These are phyloP conservation scores for Drosophila formosana DNA, from an alignment of 2,888 invertebrate species.

Conservation along the genomic window DNA sequence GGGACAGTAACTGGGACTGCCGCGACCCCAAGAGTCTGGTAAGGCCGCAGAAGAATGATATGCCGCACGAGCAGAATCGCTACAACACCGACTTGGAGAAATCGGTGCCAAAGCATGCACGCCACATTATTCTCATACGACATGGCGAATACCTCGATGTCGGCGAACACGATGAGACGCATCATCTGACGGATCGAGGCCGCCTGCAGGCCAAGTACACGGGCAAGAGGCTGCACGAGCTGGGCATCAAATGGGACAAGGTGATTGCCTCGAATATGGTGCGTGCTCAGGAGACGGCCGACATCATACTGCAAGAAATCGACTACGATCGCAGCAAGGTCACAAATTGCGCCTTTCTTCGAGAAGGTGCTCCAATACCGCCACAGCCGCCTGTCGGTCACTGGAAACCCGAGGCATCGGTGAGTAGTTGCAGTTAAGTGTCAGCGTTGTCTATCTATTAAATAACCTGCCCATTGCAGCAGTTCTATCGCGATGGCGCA, in stretches of 20 bases:
- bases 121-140: conserved; percentile 95
- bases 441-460: too few relatives aligned
- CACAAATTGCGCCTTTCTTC: conserved; percentile 90
- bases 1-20: conserved; percentile 97
- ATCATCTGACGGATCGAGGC: conserved; percentile 93
- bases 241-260: conserved; percentile 92
- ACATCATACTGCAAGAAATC: conserved; percentile 91
- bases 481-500: conserved; percentile 97
- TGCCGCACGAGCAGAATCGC: conserved; percentile 88
- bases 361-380: conserved; percentile 97
- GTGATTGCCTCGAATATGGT: conserved; percentile 96
- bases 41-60: conserved; percentile 86
- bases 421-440: conserved; percentile 83
- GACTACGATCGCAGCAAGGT: conserved; percentile 87
- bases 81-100: conserved; percentile 89
- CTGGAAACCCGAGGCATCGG: conserved; percentile 94
- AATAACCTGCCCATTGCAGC: conserved; percentile 86
- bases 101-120: conserved; percentile 86
- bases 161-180: conserved; percentile 90
- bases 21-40: conserved; percentile 91
- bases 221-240: conserved; percentile 91
- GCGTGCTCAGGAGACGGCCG: conserved; percentile 95
- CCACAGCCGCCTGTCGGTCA: conserved; percentile 96
- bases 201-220: conserved; percentile 93
- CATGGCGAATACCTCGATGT: conserved; percentile 97